These are phyloP conservation scores for Propithecus perrieri DNA, from an alignment of 2,797 vertebrate species.

Conservation along the genomic window DNA sequence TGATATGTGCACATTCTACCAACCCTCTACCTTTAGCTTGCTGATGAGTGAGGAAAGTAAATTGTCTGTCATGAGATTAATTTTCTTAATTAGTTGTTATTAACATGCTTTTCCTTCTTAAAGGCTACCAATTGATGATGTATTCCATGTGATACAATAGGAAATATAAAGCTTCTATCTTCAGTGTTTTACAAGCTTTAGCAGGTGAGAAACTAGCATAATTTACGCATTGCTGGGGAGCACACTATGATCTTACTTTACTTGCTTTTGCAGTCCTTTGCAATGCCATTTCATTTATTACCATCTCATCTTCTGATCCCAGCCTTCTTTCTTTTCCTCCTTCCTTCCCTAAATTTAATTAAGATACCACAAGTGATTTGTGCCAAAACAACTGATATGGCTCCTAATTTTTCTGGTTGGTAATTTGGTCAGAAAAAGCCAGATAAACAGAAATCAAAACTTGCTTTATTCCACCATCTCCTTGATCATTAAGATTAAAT, in stretches of 20 bases:
- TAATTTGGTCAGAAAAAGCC: conserved; percentile 1
- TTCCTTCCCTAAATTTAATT: neutral
- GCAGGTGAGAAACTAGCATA: neutral
- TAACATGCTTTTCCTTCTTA: conserved; percentile 23
- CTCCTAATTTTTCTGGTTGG: conserved; percentile 18
- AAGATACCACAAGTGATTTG: neutral
- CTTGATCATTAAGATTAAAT: conserved; percentile 8
- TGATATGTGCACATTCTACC: neutral
- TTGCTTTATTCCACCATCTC: neutral
- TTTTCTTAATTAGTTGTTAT: conserved; percentile 64
- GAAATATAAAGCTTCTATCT: neutral
- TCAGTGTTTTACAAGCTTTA: neutral
- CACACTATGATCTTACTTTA: neutral
- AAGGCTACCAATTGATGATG: conserved; percentile 22
- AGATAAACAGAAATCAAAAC: conserved; percentile 13
- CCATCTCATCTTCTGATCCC: neutral
- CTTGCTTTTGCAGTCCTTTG: neutral
- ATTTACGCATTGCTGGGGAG: neutral
- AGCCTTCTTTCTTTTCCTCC: neutral
- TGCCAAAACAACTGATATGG: neutral
- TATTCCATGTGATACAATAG: neutral
- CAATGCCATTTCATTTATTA: neutral
- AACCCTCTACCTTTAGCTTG: neutral
- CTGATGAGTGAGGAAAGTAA: neutral
- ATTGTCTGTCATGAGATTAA: conserved; percentile 43